phyloP scores from a whole-genome alignment of 2,113 vertebrate genomes.

The Poecile atricapillus region DNA sequence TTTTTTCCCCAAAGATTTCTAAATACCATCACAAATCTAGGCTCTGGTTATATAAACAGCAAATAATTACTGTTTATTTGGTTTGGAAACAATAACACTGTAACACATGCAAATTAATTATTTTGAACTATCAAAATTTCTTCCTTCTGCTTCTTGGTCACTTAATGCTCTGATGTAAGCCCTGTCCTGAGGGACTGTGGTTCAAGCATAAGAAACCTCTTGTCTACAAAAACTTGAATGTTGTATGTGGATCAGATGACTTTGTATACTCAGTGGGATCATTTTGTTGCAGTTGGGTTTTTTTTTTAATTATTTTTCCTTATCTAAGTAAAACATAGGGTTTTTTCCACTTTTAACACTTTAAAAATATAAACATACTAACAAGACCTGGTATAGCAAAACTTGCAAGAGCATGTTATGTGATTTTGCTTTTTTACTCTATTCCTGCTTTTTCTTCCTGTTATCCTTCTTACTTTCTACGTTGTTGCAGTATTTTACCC shows the following conservation, averaged over 20 bases:
- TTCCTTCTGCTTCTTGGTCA: background rate
- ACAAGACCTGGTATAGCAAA: background rate
- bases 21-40: background rate
- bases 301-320: background rate
- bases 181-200: background rate
- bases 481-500: background rate
- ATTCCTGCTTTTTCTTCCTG: background rate
- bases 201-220: background rate
- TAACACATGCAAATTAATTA: background rate
- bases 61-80: background rate
- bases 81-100: background rate
- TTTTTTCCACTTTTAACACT: background rate
- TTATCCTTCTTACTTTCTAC: background rate
- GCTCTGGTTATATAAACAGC: background rate
- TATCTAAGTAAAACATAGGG: no score
- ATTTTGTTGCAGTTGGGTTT: background rate
- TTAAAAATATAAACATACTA: background rate
- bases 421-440: background rate
- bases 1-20: background rate
- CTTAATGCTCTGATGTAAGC: background rate
- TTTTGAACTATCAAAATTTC: background rate
- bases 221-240: background rate
- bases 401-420: background rate
- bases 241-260: background rate
- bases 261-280: background rate